Conservation (phyloP, 2,113 vertebrate species). For the Phaethon lepturus region DNA sequence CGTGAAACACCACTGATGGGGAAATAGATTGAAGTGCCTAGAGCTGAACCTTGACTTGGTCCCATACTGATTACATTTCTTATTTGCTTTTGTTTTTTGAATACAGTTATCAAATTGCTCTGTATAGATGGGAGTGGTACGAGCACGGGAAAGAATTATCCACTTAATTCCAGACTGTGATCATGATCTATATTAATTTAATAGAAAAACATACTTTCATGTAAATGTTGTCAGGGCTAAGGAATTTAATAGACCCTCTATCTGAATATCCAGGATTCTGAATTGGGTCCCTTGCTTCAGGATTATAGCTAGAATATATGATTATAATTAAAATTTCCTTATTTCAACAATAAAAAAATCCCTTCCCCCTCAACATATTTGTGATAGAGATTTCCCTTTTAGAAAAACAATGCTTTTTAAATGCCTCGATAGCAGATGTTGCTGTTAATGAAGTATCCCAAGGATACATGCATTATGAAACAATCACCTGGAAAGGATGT, state of each 20-base stretch:
- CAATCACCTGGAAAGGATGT: not conserved
- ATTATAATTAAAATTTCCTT: constrained; percentile 9
- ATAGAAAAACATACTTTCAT: not conserved
- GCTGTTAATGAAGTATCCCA: constrained; percentile 4
- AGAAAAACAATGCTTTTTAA: constrained; percentile 33
- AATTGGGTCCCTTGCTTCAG: not conserved
- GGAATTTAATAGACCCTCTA: not conserved
- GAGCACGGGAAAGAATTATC: not conserved
- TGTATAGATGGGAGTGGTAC: not conserved
- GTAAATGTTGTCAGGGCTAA: not conserved
- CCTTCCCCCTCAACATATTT: not conserved
- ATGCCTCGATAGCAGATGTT: not conserved
- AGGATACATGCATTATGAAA: not conserved
- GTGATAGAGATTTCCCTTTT: constrained; percentile 10
- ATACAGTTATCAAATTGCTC: not conserved
- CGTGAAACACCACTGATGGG: not conserved
- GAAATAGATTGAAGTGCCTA: not conserved
- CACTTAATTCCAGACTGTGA: not conserved
- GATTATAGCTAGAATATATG: not conserved
- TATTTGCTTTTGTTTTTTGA: not conserved
- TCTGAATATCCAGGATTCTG: not conserved
- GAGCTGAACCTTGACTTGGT: not conserved
- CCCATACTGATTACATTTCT: not conserved
- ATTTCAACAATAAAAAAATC: not conserved
- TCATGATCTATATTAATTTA: not conserved